Base-by-base conservation (phyloP, 2,888 invertebrate genomes). In the Panzeria rudis region DNA sequence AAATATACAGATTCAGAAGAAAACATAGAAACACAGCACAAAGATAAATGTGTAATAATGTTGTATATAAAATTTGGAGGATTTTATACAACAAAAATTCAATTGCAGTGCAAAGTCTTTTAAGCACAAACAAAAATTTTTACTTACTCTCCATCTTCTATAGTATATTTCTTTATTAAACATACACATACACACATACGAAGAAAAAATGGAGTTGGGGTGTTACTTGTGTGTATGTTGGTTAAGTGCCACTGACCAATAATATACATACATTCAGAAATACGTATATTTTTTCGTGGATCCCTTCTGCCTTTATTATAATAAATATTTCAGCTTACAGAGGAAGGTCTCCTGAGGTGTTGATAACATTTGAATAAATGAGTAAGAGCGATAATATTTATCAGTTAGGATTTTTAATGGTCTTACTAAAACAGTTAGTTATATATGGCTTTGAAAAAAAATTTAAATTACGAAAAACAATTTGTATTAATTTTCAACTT, bases 281-380 rank as follows among this genome's bases (percentile, higher is more conserved):
- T 29, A 4, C 29, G 29, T 29, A 29, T 29, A 17, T 17, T 56
- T 78, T 50, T 44, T 50, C 41, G n/a, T 23, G 38, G 8, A 15
- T 41, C 23, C 56, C 7, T 35, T 68, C 23, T 68, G 1, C 32
- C 13, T 41, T 50, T 50, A 6, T 54, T 15, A 25, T 3, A 47
- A 68, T 23, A n/a, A 17, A 50, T 20, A 23, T 61, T 52, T 41
- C n/a, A 71, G 29, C n/a, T 61, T 25, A 41, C 13, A 61, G 29
- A 69, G 59, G 38, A 78, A 61, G 77, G 61, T 78, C 50, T 68
- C 69, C 38, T 50, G 25, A 50, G 61, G 50, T 50, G 59, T 20
- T 29, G 17, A 25, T 15, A 35, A 41, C 15, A 50, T 11, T 6
- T 61, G 15, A 32, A 61, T 61, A 25, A 23, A 35, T 20, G 2